Percentiles rank a stretch among this genome's conserved stretches.
Conservation (phyloP, 2,888 invertebrate genomes). For the Camponotus fellah region DNA sequence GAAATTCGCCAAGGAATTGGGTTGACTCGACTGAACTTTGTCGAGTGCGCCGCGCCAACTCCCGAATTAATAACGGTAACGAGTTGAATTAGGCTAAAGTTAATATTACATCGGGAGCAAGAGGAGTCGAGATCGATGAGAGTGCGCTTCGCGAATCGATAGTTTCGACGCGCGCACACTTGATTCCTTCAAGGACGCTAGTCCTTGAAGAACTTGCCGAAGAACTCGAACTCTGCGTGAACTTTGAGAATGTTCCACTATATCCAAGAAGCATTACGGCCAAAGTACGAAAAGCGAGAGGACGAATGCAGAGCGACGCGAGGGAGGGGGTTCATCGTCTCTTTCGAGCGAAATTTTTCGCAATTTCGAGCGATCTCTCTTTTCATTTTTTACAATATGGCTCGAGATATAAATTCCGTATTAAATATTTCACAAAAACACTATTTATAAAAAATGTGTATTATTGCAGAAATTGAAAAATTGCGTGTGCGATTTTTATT, state of each 20-base stretch:
- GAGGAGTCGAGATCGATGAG: slow-evolving; percentile 5
- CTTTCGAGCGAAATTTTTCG: background rate
- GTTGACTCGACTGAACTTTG: slow-evolving; percentile 42
- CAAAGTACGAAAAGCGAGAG: background rate
- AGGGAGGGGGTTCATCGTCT: background rate
- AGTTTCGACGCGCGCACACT: slow-evolving; percentile 13
- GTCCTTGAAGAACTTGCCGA: slow-evolving; percentile 47
- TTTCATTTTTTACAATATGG: background rate
- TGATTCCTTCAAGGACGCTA: slow-evolving; percentile 11
- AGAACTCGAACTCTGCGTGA: slow-evolving; percentile 22
- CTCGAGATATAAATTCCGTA: background rate
- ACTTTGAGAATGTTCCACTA: slow-evolving; percentile 25
- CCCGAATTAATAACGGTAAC: slow-evolving; percentile 36
- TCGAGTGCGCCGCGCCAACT: slow-evolving; percentile 15
- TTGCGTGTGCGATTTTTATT: background rate
- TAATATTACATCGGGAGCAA: slow-evolving; percentile 22
- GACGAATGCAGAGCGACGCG: slow-evolving; percentile 15
- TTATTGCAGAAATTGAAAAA: background rate
- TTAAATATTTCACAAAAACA: background rate
- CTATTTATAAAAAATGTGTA: background rate
- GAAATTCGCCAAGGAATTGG: slow-evolving; percentile 46
- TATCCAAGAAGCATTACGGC: slow-evolving; percentile 13
- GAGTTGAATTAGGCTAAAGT: slow-evolving; percentile 42
- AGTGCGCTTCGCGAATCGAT: slow-evolving; percentile 16
- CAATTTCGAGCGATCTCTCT: background rate